Conservation (phyloP, 23 tunicate species). For the Trididemnum nubilum region DNA sequence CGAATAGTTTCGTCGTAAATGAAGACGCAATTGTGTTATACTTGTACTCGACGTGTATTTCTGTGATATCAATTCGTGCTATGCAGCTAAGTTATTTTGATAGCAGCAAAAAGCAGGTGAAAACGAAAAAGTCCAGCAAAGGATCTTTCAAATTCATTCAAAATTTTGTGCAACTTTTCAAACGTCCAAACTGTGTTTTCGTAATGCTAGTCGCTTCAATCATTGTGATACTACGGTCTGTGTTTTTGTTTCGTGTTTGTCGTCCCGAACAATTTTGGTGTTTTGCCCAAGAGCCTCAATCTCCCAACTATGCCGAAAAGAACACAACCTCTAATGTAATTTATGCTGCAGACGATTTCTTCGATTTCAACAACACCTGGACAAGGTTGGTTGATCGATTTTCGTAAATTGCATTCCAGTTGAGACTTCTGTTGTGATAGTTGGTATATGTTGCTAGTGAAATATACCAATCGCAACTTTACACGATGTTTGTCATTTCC, state of each 20-base stretch:
- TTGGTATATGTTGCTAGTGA: no score
- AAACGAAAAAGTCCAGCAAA: background rate
- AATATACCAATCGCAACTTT: no score
- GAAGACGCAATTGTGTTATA: conserved; percentile 62
- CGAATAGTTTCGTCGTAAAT: conserved; percentile 79
- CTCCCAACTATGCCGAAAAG: background rate
- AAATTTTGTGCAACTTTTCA: background rate
- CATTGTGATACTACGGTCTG: conserved; percentile 29
- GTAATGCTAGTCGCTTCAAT: background rate
- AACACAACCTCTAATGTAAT: background rate
- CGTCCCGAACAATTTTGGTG: conserved; percentile 98
- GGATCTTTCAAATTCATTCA: background rate
- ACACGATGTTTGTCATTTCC: no score
- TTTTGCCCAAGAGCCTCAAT: conserved; percentile 9
- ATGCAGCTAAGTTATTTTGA: background rate
- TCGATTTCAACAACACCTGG: conserved; percentile 19
- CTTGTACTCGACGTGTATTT: conserved; percentile 1
- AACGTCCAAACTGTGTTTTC: background rate
- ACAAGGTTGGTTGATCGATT: conserved; percentile 3
- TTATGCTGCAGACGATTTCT: background rate
- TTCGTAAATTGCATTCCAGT: no score
- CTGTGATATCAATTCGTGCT: background rate
- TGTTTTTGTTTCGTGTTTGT: conserved; percentile 61
- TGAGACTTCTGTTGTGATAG: no score
- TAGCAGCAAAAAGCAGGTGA: background rate